Base-by-base conservation (phyloP, 1,140 invertebrate species). In the Bombus breviceps region DNA sequence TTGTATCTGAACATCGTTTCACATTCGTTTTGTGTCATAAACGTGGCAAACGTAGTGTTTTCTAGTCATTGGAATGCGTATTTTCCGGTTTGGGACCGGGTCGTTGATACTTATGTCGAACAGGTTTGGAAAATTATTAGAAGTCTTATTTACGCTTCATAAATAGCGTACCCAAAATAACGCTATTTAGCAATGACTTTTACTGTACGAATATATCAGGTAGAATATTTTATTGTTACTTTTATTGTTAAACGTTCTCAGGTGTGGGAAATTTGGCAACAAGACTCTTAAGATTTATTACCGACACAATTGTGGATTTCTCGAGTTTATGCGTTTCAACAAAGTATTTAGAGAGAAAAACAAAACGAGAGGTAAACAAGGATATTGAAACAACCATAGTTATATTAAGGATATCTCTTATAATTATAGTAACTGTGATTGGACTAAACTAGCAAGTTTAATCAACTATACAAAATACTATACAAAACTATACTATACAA, bases 1-100 rank as follows among this genome's bases (percentile, higher is more conserved):
- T 10, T 22, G 2, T 72, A 64, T 76, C 76, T n/a, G 47, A 59
- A 85, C 69, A 75, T 85, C 81, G 79, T 85, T 85, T 85, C 77
- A 39, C 25, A 41, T 81, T 75, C 34, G 37, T 47, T 22, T 18
- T 18, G 12, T 73, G 22, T 18, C 5, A 69, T 68, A 12, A 12
- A 32, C 62, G 12, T 28, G 15, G 22, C 34, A 66, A 34, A 25
- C 18, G 15, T 34, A 6, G 13, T 3, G 37, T 32, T 59, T 41
- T 34, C 34, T 6, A 25, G 8, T 1, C 12, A 0, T 3, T 9
- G 47, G 34, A 74, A 73, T 62, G 28, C 37, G n/a, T 43, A 64
- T 74, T 47, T 69, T 66, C 64, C 39, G 22, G 43, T 37, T 80
- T 68, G 22, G 57, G 28, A 9, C 8, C 5, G 15, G 37, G 13